Evolutionary conservation across 1,140 invertebrate genomes (phyloP).

Genomic region (Drosophila insularis): DNA sequence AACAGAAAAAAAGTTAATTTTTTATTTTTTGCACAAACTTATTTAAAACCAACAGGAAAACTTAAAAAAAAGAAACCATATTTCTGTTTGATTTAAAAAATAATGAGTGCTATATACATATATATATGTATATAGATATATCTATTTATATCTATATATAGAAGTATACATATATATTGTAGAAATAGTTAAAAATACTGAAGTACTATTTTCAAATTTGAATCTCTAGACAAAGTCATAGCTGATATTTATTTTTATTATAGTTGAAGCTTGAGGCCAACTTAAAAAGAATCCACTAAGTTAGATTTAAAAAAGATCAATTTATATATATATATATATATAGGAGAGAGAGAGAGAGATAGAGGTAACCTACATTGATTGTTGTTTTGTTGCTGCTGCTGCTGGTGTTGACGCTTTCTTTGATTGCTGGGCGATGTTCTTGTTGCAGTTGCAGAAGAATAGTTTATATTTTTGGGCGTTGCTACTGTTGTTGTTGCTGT

Average conservation of each 20-base stretch:
- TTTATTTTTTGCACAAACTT: neutral
- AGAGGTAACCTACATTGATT: conserved; percentile 47
- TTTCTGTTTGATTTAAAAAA: conserved; percentile 7
- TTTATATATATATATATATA: too few relatives aligned
- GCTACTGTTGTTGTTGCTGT: conserved; percentile 22
- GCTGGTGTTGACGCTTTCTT: conserved; percentile 23
- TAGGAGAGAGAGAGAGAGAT: neutral
- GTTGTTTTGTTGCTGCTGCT: conserved; percentile 32
- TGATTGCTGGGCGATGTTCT: conserved; percentile 16
- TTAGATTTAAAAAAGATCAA: too few relatives aligned
- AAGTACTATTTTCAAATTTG: too few relatives aligned
- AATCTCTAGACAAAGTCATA: too few relatives aligned
- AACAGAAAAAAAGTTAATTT: neutral
- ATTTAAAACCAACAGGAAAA: neutral
- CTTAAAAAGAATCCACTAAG: too few relatives aligned
- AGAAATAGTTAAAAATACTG: neutral
- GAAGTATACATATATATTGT: neutral
- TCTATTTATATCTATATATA: too few relatives aligned
- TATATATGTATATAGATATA: too few relatives aligned
- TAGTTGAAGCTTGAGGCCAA: too few relatives aligned
- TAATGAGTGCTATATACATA: neutral
- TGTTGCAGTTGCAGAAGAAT: conserved; percentile 55
- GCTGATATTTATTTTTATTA: too few relatives aligned
- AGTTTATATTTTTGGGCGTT: conserved; percentile 48
- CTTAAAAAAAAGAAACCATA: neutral